A percentile compares a stretch with the other conserved stretches of the same genome.
Conservation (phyloP, 2,888 invertebrate genomes). For the Pachliopta kotzebuea region DNA sequence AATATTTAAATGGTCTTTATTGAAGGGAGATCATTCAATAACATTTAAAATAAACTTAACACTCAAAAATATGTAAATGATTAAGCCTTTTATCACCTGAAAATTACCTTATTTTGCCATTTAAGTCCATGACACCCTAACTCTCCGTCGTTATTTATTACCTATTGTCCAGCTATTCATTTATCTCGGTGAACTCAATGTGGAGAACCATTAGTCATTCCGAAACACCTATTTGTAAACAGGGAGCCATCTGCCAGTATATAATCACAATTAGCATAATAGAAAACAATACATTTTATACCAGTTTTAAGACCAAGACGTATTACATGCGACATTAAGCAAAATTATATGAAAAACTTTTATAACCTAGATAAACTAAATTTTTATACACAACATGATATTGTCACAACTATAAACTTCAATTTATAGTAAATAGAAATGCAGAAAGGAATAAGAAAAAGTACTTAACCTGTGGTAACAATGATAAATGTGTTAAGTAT, state of each 20-base stretch:
- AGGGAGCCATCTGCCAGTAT: constrained; percentile 57
- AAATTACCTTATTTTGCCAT: constrained; percentile 7
- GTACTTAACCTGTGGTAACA: too few species aligned
- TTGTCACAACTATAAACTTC: too few species aligned
- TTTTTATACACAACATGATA: too few species aligned
- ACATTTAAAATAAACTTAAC: too few species aligned
- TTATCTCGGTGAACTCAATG: constrained; percentile 81
- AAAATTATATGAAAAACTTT: background rate
- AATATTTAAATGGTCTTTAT: too few species aligned
- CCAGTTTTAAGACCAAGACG: background rate
- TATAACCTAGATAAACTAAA: too few species aligned
- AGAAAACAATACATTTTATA: background rate
- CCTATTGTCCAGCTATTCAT: constrained; percentile 80
- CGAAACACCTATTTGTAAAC: constrained; percentile 76
- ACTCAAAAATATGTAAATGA: background rate
- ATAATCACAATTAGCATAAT: constrained; percentile 15
- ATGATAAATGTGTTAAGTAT: too few species aligned
- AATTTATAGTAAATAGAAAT: too few species aligned
- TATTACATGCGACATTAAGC: background rate
- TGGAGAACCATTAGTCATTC: constrained; percentile 80
- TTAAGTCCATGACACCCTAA: constrained; percentile 42
- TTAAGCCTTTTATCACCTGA: background rate
- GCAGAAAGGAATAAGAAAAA: too few species aligned
- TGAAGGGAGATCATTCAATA: too few species aligned
- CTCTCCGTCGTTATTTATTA: constrained; percentile 79